Evolutionary conservation across 92 coral and sea anemone species (phyloP), one percentile per base, ranked within the genome.

Genomic region (Porites divaricata): DNA sequence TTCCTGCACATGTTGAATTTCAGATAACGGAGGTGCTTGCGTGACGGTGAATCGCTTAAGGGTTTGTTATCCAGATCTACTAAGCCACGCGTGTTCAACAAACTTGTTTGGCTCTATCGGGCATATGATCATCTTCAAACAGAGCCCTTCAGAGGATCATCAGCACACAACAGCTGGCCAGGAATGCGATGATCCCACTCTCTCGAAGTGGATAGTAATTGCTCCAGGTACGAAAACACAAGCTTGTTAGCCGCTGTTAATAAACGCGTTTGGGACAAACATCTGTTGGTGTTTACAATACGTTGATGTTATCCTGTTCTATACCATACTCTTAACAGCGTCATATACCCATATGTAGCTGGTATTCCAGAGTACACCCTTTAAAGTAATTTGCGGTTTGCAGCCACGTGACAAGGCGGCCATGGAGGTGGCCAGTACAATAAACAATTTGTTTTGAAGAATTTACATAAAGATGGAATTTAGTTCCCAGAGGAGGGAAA

Each of bases 171-270:
- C 23, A 11, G 14, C 25, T 9, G 20, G 14, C 9, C 67, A 35
- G 19, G 25, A 52, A 0, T 2, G 22, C 10, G 52, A 67, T 14
- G 50, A 26, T 24, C 25, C n/a, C 23, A 19, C 19, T 52, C 64
- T 9, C 4, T 49, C 2, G 25, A 67, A 80, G 26, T 80, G 84
- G 84, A 4, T 68, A 2, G 76, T 80, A 3, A 13, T 80, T 24
- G 66, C n/a, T 16, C 84, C 84, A 80, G 84, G 84, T 80, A 80
- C n/a, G 23, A 54, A 70, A 9, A 16, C 19, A 16, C 56, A 1
- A 15, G 1, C 10, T 13, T 4, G 2, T 13, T 9, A 67, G 6
- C 45, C 45, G 45, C 4, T 4, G 45, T 35, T 35, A 35, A 35
- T 0, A 35, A 35, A 35, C 45, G 45, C 7, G 45, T 35, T 35